Percentiles rank a stretch among this genome's conserved stretches.
Evolutionary conservation across 1,140 invertebrate species (phyloP).

Genomic region (Drosophila lacertosa): DNA sequence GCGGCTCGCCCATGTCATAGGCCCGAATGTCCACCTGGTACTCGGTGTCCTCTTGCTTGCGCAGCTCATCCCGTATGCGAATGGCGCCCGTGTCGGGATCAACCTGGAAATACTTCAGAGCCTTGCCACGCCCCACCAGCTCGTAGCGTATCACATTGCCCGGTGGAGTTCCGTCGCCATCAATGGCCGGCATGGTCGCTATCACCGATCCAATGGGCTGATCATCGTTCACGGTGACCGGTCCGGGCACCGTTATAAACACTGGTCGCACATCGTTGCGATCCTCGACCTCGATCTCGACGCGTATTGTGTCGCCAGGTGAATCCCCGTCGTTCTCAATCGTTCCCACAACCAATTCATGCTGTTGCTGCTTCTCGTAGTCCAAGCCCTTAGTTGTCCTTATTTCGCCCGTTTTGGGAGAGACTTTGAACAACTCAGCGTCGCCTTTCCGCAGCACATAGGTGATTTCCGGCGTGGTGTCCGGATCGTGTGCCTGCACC

Average conservation of each 20-base stretch:
- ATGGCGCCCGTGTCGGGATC: slow-evolving; percentile 92
- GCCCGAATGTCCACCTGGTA: slow-evolving; percentile 94
- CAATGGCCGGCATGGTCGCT: slow-evolving; percentile 90
- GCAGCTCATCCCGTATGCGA: slow-evolving; percentile 91
- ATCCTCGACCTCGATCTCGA: slow-evolving; percentile 91
- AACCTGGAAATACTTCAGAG: slow-evolving; percentile 93
- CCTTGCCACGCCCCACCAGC: slow-evolving; percentile 91
- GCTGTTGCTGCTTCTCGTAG: slow-evolving; percentile 90
- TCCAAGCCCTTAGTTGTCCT: slow-evolving; percentile 91
- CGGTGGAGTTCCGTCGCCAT: slow-evolving; percentile 92
- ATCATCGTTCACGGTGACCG: slow-evolving; percentile 93
- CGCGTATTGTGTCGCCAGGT: slow-evolving; percentile 89
- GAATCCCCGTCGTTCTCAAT: slow-evolving; percentile 90
- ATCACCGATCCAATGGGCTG: slow-evolving; percentile 91
- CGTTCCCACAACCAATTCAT: slow-evolving; percentile 91
- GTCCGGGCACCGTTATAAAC: slow-evolving; percentile 91
- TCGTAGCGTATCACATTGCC: slow-evolving; percentile 93
- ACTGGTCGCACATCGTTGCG: slow-evolving; percentile 93
- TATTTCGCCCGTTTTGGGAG: slow-evolving; percentile 90
- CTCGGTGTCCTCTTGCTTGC: slow-evolving; percentile 93
- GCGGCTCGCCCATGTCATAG: slow-evolving; percentile 94
- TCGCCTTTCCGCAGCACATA: slow-evolving; percentile 92
- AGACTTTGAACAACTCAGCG: slow-evolving; percentile 92
- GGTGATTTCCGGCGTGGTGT: slow-evolving; percentile 91
- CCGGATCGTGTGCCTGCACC: slow-evolving; percentile 90